Evolutionary conservation across 2,797 vertebrate genomes (phyloP).

Genomic region (Pagetopsis macropterus): DNA sequence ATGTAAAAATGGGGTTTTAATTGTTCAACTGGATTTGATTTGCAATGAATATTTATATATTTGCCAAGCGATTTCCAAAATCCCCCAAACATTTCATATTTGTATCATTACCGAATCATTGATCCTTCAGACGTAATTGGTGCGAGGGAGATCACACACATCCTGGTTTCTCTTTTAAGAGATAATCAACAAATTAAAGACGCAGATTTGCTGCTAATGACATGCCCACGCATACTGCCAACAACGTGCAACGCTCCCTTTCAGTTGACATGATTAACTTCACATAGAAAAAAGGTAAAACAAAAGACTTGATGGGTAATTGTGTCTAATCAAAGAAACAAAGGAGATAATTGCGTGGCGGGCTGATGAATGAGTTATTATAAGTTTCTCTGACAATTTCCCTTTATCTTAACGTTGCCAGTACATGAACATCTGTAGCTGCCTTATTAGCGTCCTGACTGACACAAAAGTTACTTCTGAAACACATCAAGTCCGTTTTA

Average conservation of each 20-base stretch:
- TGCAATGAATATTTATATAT: conserved; percentile 47
- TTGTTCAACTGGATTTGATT: conserved; percentile 21
- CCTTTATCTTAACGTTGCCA: conserved; percentile 34
- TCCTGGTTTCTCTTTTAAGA: conserved; percentile 39
- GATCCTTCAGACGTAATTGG: conserved; percentile 59
- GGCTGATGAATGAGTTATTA: conserved; percentile 50
- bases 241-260: conserved; percentile 18
- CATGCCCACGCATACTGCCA: not conserved
- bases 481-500: not conserved
- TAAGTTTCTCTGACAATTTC: conserved; percentile 44
- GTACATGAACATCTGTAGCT: conserved; percentile 62
- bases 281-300: conserved; percentile 65
- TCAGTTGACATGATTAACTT: conserved; percentile 63
- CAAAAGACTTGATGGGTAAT: conserved; percentile 62
- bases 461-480: conserved; percentile 34
- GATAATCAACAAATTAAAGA: conserved; percentile 64
- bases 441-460: conserved; percentile 16
- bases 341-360: conserved; percentile 56
- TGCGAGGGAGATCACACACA: conserved; percentile 28
- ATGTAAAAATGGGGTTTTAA: not conserved
- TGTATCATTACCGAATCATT: conserved; percentile 42
- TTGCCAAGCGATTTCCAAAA: not conserved
- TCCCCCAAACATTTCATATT: conserved; percentile 35
- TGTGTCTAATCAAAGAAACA: conserved; percentile 65
- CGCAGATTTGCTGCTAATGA: conserved; percentile 66